Evolutionary conservation across 2,113 vertebrate genomes (phyloP).

Genomic region (Dromas ardeola): DNA sequence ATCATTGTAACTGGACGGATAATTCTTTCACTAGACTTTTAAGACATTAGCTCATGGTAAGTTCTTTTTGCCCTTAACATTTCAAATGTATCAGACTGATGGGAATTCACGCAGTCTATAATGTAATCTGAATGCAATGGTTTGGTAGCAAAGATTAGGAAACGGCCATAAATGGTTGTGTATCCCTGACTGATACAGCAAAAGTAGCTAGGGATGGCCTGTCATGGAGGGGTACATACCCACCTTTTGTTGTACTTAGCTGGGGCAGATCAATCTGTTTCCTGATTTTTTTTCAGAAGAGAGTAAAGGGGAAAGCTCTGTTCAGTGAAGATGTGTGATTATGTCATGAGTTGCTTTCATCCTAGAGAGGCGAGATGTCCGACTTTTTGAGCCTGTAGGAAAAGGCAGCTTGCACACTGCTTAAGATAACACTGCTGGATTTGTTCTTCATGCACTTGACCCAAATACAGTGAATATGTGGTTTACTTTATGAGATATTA

Average conservation of each 20-base stretch:
- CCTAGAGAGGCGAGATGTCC: background rate
- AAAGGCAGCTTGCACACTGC: background rate
- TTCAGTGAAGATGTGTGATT: background rate
- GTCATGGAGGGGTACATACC: background rate
- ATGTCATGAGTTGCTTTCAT: background rate
- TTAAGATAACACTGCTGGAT: background rate
- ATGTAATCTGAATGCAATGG: background rate
- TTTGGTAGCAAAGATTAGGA: background rate
- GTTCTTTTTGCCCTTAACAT: background rate
- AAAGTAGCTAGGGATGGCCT: background rate
- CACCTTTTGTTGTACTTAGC: background rate
- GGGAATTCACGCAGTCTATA: background rate
- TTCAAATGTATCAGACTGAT: background rate
- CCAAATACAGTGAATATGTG: background rate
- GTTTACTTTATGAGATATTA: background rate
- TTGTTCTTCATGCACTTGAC: background rate
- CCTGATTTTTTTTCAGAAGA: background rate
- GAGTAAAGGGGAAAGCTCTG: background rate
- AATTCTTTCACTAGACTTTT: background rate
- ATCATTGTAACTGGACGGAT: background rate
- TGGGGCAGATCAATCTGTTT: background rate
- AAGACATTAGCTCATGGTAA: background rate
- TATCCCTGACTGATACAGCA: background rate
- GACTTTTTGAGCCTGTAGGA: background rate
- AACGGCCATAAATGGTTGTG: background rate